Evolutionary conservation across 2,888 invertebrate genomes (phyloP), one percentile per base, ranked within the genome.

Genomic region (Neuroscelio doddi): DNA sequence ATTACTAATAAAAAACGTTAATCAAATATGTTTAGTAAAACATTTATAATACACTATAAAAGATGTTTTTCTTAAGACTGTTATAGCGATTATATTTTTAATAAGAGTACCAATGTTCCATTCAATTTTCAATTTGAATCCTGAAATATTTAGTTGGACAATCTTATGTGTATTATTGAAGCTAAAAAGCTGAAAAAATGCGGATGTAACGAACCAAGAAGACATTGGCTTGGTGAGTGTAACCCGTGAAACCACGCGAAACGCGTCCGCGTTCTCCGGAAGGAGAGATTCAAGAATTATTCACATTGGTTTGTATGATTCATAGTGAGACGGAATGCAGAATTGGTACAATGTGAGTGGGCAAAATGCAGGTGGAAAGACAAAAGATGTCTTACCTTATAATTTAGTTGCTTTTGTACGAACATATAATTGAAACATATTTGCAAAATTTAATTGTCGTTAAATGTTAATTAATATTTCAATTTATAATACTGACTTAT

Each of bases 241-340:
- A 41, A 32, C 51, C 57, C 58, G 62, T 66, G 66, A 58, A 66
- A 62, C 61, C 61, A 66, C 61, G 65, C 65, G 65, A 66, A 62
- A 62, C 66, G 52, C 65, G 62, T 66, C 66, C 66, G 66, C 62
- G 66, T 66, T 62, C 66, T 58, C 62, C 66, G 62, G 66, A 66
- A 66, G 57, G 55, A 55, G 61, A 58, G 57, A 62, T 66, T 62
- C 58, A 66, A 55, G 62, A 62, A 47, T 66, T 62, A 62, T 66
- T 62, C 66, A 66, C 66, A 62, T 62, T 53, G 44, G 24, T 49
- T 57, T 47, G 61, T 46, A 66, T 66, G 66, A 66, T 57, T 66
- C 66, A 66, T 66, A 57, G 61, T 61, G 52, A 52, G 62, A 58
- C 57, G 62, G 62, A 62, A 66, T 53, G 62, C 55, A 41, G 53